A percentile compares a stretch with the other conserved stretches of the same genome.
phyloP scores from a whole-genome alignment of 2,888 invertebrate genomes.

The Heliothis peltigera region DNA sequence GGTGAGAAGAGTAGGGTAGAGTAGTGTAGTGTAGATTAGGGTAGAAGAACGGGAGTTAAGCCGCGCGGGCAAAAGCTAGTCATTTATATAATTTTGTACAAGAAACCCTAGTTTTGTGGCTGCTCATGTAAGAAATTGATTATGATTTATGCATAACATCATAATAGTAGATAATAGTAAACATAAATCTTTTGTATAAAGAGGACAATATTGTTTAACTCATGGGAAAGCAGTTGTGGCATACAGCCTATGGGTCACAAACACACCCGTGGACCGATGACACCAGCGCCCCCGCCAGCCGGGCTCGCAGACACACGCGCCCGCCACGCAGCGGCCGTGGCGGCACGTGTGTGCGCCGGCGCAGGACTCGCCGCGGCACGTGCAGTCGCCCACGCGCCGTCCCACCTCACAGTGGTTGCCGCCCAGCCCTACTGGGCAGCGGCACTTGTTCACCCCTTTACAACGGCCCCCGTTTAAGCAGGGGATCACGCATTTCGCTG shows the following conservation, averaged over 20 bases:
- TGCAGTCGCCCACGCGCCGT: constrained; percentile 93
- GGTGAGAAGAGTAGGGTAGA: too few relatives aligned
- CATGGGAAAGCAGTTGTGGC: too few relatives aligned
- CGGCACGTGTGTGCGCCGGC: constrained; percentile 93
- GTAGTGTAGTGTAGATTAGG: too few relatives aligned
- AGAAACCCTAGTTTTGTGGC: too few relatives aligned
- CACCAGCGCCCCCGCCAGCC: constrained; percentile 96
- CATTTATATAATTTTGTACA: too few relatives aligned
- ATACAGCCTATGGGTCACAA: neutral
- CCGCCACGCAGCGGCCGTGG: constrained; percentile 94
- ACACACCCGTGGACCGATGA: constrained; percentile 91
- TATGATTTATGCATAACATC: too few relatives aligned
- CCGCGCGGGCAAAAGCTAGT: too few relatives aligned
- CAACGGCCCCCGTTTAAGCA: constrained; percentile 97
- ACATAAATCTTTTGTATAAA: too few relatives aligned
- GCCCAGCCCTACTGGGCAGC: constrained; percentile 95
- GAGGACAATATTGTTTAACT: too few relatives aligned
- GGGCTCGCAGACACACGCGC: constrained; percentile 94
- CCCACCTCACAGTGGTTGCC: constrained; percentile 98
- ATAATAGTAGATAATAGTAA: too few relatives aligned
- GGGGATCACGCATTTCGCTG: constrained; percentile 96
- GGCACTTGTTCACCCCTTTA: constrained; percentile 96
- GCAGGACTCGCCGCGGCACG: constrained; percentile 92
- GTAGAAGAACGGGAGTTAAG: too few relatives aligned
- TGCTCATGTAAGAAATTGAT: too few relatives aligned